These are phyloP conservation scores for Drosophila paucipuncta DNA, from an alignment of 2,888 invertebrate species.

Conservation along the genomic window DNA sequence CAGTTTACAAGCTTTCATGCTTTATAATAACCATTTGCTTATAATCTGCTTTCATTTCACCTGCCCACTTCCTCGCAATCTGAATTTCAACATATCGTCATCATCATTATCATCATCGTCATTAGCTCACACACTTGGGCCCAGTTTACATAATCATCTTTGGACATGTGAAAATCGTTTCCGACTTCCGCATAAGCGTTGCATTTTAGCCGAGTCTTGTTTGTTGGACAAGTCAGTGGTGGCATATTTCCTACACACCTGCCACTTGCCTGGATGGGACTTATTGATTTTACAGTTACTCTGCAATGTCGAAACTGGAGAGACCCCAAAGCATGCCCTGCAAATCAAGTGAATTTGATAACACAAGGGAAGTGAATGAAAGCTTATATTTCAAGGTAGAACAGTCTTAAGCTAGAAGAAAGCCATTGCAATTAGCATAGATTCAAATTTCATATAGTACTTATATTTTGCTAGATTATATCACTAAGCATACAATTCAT, in stretches of 20 bases:
- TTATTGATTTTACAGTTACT: conserved; percentile 52
- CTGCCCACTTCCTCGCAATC: conserved; percentile 32
- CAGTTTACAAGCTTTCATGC: conserved; percentile 1
- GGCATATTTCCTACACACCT: conserved; percentile 28
- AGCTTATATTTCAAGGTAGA: not conserved
- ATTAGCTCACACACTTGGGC: conserved; percentile 36
- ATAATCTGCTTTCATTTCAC: conserved; percentile 23
- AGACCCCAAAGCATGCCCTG: not conserved
- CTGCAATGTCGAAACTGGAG: conserved; percentile 8
- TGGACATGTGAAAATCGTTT: conserved; percentile 63
- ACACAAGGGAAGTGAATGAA: not conserved
- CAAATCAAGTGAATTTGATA: not conserved
- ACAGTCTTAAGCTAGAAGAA: not conserved
- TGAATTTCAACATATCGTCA: conserved; percentile 27
- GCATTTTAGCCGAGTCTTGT: conserved; percentile 28
- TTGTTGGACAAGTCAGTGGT: conserved; percentile 38
- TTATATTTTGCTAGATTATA: not conserved
- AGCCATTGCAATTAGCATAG: not conserved
- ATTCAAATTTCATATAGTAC: not conserved
- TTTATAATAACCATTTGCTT: not conserved
- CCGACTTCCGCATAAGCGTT: conserved; percentile 67
- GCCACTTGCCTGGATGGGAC: not conserved
- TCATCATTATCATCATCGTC: conserved; percentile 34
- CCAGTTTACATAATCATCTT: conserved; percentile 67
- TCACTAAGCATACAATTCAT: not conserved